Percentiles rank a stretch among this genome's conserved stretches.
phyloP scores from a whole-genome alignment of 2,797 vertebrate species.

The Passerculus sandwichensis region DNA sequence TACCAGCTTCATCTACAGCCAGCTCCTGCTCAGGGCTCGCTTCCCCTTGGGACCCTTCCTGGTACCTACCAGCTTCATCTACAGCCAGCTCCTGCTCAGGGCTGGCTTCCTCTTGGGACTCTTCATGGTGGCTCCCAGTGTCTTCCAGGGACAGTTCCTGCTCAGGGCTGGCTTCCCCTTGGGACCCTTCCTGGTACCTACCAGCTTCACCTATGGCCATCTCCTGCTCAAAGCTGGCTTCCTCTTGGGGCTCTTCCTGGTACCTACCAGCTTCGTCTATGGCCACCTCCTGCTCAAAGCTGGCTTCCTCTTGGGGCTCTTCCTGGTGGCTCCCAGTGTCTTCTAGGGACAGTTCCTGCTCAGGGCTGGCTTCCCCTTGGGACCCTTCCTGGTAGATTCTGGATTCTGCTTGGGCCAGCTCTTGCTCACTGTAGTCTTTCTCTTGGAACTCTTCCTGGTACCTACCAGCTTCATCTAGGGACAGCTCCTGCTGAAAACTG shows the following conservation, averaged over 20 bases:
- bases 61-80: no score
- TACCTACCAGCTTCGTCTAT: accelerated
- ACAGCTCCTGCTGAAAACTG: neutral
- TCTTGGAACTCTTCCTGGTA: neutral
- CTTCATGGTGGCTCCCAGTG: accelerated
- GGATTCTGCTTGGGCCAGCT: no score
- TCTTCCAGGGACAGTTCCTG: neutral
- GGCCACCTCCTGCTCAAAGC: neutral
- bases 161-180: accelerated
- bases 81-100: neutral
- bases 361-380: accelerated
- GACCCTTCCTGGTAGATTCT: neutral
- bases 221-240: neutral
- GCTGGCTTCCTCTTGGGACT: neutral
- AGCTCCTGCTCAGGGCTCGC: neutral
- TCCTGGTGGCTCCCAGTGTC: accelerated
- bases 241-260: neutral
- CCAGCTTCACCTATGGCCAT: no score
- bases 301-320: neutral
- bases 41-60: neutral
- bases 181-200: accelerated
- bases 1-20: no score
- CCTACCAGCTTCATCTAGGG: neutral
- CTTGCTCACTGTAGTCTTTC: no score
- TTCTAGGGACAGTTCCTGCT: neutral